Conservation (phyloP, 2,888 invertebrate genomes). For the Agriopis leucophaearia region DNA sequence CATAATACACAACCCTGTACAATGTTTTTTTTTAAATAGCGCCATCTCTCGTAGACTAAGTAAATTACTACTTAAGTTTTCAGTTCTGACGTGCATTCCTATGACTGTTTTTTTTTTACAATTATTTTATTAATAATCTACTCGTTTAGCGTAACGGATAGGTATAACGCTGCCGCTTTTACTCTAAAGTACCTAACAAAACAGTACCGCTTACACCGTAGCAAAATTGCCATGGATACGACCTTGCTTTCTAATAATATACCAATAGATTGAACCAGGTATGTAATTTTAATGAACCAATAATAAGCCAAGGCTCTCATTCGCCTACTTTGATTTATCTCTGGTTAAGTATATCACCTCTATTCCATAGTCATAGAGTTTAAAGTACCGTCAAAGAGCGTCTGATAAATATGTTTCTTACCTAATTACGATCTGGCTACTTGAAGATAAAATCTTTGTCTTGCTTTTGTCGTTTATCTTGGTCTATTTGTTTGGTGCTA, state of each 20-base stretch:
- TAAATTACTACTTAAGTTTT: too few relatives aligned
- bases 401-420: conserved; percentile 21
- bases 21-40: too few relatives aligned
- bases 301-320: conserved; percentile 76
- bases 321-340: conserved; percentile 68
- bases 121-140: too few relatives aligned
- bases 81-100: too few relatives aligned
- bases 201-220: conserved; percentile 43
- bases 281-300: conserved; percentile 81
- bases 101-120: too few relatives aligned
- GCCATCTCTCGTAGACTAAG: too few relatives aligned
- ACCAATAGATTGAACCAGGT: conserved; percentile 60
- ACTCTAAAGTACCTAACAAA: neutral
- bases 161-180: too few relatives aligned
- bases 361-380: conserved; percentile 27
- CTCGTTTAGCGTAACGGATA: too few relatives aligned
- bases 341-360: conserved; percentile 35
- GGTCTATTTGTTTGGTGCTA: conserved; percentile 72
- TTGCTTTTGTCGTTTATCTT: conserved; percentile 67
- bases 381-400: neutral
- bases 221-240: conserved; percentile 55
- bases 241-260: conserved; percentile 83
- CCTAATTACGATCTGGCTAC: conserved; percentile 66
- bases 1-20: too few relatives aligned
- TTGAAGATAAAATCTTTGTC: conserved; percentile 67